Evolutionary conservation across 2,888 invertebrate genomes (phyloP), one percentile per base, ranked within the genome.

Genomic region (Nowickia ferox): DNA sequence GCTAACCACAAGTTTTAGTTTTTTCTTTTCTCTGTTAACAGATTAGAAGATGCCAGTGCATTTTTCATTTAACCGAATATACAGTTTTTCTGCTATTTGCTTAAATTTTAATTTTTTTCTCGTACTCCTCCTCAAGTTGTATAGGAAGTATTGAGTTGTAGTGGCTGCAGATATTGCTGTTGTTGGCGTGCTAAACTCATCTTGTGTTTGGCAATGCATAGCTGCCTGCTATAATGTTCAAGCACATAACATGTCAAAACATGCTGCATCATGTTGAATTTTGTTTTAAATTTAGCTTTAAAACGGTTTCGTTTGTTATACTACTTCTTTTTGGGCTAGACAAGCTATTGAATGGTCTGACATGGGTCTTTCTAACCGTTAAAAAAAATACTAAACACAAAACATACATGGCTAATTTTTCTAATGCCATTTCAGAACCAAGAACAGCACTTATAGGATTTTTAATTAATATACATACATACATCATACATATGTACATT

Each of bases 21-120:
- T 59, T 68, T 74, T 46, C n/a, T 63, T 46, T 53, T 72, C 13
- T 53, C 55, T 68, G 30, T 82, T 82, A 66, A 66, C 66, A 30
- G 48, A 80, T 55, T 65, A 80, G 59, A 17, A 51, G 72, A 38
- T 57, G n/a, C 19, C 11, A 55, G 42, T 53, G 69, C 63, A 63
- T 76, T 81, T 30, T 81, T 75, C n/a, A 69, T 30, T 61, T 51
- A 44, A 78, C 51, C 68, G 61, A 59, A 69, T 59, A 42, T 42
- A 30, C 61, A 66, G 51, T 59, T 57, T 69, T 59, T 9, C 2
- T 15, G n/a, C 17, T 51, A 61, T 42, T 65, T 76, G 22, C n/a
- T 71, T 8, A 38, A 55, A 55, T 46, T 44, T 61, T 17, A 61
- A 30, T 38, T 57, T 46, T 53, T 46, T 22, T n/a, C 38, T n/a